Base-by-base conservation (phyloP, 2,888 invertebrate genomes). In the Orchestes rusci region DNA sequence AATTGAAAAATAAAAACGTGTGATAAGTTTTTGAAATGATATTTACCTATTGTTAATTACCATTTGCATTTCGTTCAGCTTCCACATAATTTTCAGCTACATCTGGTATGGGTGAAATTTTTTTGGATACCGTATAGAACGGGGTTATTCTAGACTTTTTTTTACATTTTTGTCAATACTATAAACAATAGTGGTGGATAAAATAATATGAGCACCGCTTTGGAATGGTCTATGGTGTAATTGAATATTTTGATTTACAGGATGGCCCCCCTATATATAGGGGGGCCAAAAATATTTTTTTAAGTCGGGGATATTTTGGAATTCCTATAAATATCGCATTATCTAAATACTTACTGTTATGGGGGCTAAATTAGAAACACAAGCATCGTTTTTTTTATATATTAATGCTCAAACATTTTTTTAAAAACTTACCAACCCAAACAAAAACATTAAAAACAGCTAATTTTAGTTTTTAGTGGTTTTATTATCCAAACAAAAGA, bases 291-390 rank as follows among this genome's bases (percentile, higher is more conserved):
- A 27, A 15, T 15, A 31, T 30, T 31, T 18, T 23, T 16, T 17
- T 39, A 16, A 31, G 31, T 39, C 39, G 39, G 39, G 16, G 39
- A 15, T 39, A 39, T 39, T 39, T 39, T 39, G 39, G 39, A 39
- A 31, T n/a, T 16, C 3, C n/a, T 39, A 10, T n/a, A 17, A 31
- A 39, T 31, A 30, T 31, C 31, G 19, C 31, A 8, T n/a, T 15
- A 31, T 31, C 31, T 39, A 3, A 39, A 39, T 4, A 12, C 13
- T 17, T 12, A 2, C 16, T 13, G 16, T 16, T 31, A 16, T 3
- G 27, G 35, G 36, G 36, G 36, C 36, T 23, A 42, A 23, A 10
- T 36, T 42, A 36, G 34, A 42, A n/a, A 42, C 13, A 34, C 31
- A 39, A 39, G 12, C n/a, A 7, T 16, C 23, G 4, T 12, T 32